A percentile compares a stretch with the other conserved stretches of the same genome.
phyloP scores from a whole-genome alignment of 2,113 vertebrate species.

The Junco hyemalis region DNA sequence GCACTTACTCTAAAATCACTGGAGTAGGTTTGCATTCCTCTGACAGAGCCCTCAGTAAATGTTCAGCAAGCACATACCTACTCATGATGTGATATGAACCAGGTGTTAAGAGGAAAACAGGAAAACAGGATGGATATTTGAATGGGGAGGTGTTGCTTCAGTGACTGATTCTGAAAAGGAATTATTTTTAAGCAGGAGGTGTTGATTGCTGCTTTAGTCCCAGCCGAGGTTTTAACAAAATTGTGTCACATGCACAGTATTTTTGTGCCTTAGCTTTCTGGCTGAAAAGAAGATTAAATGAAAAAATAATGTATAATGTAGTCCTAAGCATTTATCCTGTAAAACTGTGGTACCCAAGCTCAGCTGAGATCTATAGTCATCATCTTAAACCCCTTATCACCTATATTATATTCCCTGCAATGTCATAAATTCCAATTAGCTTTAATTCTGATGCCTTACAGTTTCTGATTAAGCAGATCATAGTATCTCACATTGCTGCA shows the following conservation, averaged over 20 bases:
- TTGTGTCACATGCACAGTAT: not conserved
- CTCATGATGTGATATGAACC: not conserved
- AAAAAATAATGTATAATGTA: not conserved
- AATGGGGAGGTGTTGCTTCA: not conserved
- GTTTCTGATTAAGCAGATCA: constrained; percentile 1
- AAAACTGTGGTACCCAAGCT: not conserved
- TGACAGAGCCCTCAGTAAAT: not conserved
- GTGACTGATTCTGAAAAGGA: not conserved
- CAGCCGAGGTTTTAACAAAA: not conserved
- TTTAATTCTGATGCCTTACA: not conserved
- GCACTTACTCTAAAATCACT: not conserved
- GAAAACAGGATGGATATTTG: not conserved
- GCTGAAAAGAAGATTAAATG: not conserved
- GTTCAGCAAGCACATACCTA: not conserved
- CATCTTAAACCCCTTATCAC: not conserved
- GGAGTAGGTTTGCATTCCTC: not conserved
- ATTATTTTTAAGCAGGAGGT: not conserved
- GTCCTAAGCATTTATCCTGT: not conserved
- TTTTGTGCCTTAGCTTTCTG: not conserved
- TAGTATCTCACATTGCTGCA: not conserved
- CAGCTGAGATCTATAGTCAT: not conserved
- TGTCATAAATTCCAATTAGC: constrained; percentile 40
- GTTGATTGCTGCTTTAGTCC: not conserved
- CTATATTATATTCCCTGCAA: not conserved
- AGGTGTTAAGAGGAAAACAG: not conserved